Evolutionary conservation across 2,888 invertebrate species (phyloP), one percentile per base, ranked within the genome.

Genomic region (Galerucella pusilla): DNA sequence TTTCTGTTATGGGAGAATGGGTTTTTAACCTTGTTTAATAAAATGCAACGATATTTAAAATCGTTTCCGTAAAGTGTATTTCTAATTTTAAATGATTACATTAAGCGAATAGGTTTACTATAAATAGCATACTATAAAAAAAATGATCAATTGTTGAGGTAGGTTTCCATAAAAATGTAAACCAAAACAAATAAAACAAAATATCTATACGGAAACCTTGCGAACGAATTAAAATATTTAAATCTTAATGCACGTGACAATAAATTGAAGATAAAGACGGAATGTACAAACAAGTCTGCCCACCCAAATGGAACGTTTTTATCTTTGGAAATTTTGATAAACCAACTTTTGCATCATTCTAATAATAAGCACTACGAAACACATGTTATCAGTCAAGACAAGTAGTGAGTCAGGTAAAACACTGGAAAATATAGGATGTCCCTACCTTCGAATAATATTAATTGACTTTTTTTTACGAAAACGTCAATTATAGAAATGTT

Each of bases 281-380:
- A 68, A 68, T 61, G 61, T 14, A 69, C 49, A 25, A 42, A 42
- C 35, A 7, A 42, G n/a, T 69, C 69, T 46, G 35, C 61, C 61
- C 59, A 69, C 61, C 61, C 60, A 49, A 61, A 69, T 12, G 46
- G 12, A 49, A 69, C 25, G n/a, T 46, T 69, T 61, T 68, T 68
- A 68, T 63, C 52, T 12, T 52, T n/a, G n/a, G 63, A 70, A 63
- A n/a, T 63, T 42, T 68, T 25, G 46, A 6, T 42, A 57, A 49
- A 59, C 16, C 49, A 69, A 69, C 49, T 60, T 54, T 61, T 69
- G 69, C 69, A 69, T 46, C 46, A 68, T 61, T 68, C 54, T 68
- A 16, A 68, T 68, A 59, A 42, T 59, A 68, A 68, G 46, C 5
- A 35, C 5, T 28, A 64, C 64, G 16, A 6, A 64, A 42, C 61